Conservation (phyloP, 64 coral and sea anemone genomes). For the Montipora sp. region DNA sequence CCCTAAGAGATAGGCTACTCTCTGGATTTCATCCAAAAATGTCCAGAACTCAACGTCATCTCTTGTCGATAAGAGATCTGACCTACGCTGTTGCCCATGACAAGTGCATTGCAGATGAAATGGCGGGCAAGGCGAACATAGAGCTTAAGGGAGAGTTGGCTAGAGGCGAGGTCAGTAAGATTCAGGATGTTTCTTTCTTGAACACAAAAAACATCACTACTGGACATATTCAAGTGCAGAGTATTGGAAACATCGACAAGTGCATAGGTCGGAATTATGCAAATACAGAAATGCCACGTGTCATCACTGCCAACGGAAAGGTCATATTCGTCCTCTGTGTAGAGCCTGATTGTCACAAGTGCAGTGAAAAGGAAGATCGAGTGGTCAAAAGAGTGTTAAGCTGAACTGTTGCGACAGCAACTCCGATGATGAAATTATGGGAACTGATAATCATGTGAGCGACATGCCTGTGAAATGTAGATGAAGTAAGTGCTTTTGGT, state of each 20-base stretch:
- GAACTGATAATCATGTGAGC: not conserved
- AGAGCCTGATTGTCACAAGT: not conserved
- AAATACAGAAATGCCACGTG: not conserved
- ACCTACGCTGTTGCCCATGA: no score
- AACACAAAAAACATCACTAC: no score
- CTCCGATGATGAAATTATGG: not conserved
- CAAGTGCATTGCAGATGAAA: no score
- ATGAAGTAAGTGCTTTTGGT: not conserved
- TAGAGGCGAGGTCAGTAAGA: no score
- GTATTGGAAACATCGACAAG: not conserved
- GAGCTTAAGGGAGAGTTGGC: no score
- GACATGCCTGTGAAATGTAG: not conserved
- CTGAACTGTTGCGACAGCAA: conserved; percentile 12
- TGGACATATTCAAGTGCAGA: not conserved
- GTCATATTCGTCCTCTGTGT: not conserved
- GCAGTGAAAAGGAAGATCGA: not conserved
- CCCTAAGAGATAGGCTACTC: no score
- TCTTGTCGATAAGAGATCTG: no score
- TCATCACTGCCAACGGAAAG: not conserved
- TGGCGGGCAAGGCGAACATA: no score
- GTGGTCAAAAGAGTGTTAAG: not conserved
- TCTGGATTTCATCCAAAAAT: no score
- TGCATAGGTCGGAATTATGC: not conserved
- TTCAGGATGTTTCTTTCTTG: no score
- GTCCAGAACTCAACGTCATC: no score